Evolutionary conservation across 2,113 vertebrate species (phyloP).

Genomic region (Arizona elegans): DNA sequence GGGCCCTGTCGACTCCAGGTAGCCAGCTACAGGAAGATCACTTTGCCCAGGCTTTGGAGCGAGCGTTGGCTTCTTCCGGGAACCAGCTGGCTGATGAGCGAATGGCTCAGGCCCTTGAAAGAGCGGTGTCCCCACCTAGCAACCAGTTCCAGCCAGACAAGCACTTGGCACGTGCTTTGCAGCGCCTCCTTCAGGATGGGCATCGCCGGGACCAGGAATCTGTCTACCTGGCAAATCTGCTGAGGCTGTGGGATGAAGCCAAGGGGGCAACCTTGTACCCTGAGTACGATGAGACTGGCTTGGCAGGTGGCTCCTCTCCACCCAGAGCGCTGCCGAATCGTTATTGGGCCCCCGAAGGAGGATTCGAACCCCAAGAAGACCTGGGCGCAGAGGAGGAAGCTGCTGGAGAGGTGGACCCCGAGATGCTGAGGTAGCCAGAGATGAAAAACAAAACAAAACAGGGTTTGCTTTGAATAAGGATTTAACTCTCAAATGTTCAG

Average conservation of each 20-base stretch:
- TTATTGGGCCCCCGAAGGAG: conserved; percentile 9
- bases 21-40: conserved; percentile 12
- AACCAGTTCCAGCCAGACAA: conserved; percentile 27
- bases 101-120: conserved; percentile 38
- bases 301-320: background rate
- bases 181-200: conserved; percentile 74
- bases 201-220: conserved; percentile 70
- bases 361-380: conserved; percentile 20
- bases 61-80: background rate
- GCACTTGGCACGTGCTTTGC: conserved; percentile 69
- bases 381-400: conserved; percentile 12
- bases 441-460: background rate
- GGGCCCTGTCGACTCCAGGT: conserved; percentile 9
- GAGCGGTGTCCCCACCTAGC: conserved; percentile 32
- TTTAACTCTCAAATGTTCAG: background rate
- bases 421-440: conserved; percentile 24
- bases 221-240: conserved; percentile 68
- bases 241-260: conserved; percentile 67
- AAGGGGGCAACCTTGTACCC: conserved; percentile 51
- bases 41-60: background rate
- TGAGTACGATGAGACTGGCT: conserved; percentile 74
- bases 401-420: conserved; percentile 13
- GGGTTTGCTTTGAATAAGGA: background rate
- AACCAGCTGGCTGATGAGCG: conserved; percentile 39
- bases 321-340: background rate